Conservation (phyloP, 2,113 vertebrate genomes). For the Microtus montanus region DNA sequence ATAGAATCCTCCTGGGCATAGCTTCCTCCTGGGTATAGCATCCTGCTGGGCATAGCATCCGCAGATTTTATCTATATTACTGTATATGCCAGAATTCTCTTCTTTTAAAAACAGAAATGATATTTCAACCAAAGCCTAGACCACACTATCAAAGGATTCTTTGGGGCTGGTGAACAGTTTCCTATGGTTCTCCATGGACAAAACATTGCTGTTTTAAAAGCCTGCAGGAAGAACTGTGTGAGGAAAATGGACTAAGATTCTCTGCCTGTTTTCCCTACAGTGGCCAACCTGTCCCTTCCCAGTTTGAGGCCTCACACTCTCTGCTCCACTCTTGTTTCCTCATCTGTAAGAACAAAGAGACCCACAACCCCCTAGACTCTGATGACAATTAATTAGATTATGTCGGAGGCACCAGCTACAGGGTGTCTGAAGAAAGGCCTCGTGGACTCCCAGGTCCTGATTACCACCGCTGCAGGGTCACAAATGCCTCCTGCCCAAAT, state of each 20-base stretch:
- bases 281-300: not conserved
- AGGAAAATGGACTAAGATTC: not conserved
- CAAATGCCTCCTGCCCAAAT: slow-evolving; percentile 46
- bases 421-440: not conserved
- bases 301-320: not conserved
- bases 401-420: not conserved
- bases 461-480: not conserved
- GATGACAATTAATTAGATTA: slow-evolving; percentile 23
- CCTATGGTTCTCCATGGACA: accelerated
- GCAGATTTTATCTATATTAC: accelerated
- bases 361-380: not conserved
- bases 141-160: accelerated
- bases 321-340: not conserved
- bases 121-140: accelerated
- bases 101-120: not conserved
- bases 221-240: not conserved
- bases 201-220: not conserved
- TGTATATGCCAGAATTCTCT: not conserved
- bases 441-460: accelerated
- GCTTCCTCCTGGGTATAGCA: too few relatives aligned
- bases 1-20: too few relatives aligned
- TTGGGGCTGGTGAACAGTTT: not conserved
- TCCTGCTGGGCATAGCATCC: not conserved
- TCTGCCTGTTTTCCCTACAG: not conserved
- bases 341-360: slow-evolving; percentile 38